A percentile compares a stretch with the other conserved stretches of the same genome.
These are phyloP conservation scores for Dicaeum eximium DNA, from an alignment of 2,113 vertebrate genomes.

Conservation along the genomic window DNA sequence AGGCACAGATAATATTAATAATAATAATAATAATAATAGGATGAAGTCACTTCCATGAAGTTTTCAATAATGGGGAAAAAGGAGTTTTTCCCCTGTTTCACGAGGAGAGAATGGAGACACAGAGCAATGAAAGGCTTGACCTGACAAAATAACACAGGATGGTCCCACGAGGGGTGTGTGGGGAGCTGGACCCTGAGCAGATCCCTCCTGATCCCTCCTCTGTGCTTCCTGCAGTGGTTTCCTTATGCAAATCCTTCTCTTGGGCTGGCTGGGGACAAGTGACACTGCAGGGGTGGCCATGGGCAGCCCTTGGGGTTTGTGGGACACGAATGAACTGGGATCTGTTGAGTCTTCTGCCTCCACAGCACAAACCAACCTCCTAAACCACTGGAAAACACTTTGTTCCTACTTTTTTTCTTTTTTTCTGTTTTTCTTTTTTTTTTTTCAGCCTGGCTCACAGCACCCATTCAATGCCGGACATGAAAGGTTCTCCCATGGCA, in stretches of 20 bases:
- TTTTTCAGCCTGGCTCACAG: accelerated
- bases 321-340: accelerated
- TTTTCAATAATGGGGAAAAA: neutral
- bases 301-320: neutral
- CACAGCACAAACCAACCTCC: neutral
- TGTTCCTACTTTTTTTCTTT: too few species aligned
- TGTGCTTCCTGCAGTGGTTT: neutral
- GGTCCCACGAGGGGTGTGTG: neutral
- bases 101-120: neutral
- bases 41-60: neutral
- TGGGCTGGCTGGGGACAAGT: neutral
- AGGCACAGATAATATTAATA: neutral
- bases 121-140: neutral
- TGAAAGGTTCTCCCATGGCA: neutral
- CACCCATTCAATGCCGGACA: accelerated
- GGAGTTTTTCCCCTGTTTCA: neutral
- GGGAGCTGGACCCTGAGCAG: neutral
- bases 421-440: too few species aligned
- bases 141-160: neutral
- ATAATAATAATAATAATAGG: neutral
- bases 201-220: neutral
- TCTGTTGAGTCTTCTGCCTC: neutral
- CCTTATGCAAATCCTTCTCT: neutral
- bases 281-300: neutral
- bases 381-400: neutral